Percentiles rank a stretch among this genome's conserved stretches.
Conservation (phyloP, 2,113 vertebrate genomes). For the Antechinus stuartii region DNA sequence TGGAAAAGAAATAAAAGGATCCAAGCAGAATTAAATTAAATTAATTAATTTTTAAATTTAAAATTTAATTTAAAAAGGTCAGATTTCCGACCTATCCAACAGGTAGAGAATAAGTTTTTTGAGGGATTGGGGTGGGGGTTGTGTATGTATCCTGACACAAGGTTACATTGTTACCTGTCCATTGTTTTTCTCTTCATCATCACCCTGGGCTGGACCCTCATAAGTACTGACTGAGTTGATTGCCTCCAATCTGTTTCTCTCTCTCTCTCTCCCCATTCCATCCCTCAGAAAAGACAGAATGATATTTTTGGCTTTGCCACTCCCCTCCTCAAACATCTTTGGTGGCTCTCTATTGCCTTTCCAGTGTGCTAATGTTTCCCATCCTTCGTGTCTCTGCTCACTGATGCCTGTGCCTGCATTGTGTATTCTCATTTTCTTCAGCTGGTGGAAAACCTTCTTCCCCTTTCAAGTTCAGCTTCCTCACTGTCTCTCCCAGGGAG, state of each 20-base stretch:
- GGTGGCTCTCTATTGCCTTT: background rate
- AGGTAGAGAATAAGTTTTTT: background rate
- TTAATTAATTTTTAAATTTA: too few relatives aligned
- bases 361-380: background rate
- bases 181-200: background rate
- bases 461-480: background rate
- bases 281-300: background rate
- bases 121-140: too few relatives aligned
- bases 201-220: background rate
- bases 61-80: background rate
- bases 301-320: background rate
- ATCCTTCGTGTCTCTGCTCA: too few relatives aligned
- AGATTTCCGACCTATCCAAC: background rate
- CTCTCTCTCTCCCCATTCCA: background rate
- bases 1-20: background rate
- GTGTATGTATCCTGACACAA: background rate
- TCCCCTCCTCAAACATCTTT: background rate
- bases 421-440: too few relatives aligned
- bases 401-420: too few relatives aligned
- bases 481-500: background rate
- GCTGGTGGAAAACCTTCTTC: background rate
- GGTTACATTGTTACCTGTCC: background rate
- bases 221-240: background rate
- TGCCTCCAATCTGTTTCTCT: background rate
- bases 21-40: background rate